Conservation (phyloP, 1,140 invertebrate genomes). For the Andrena cerasifolii region DNA sequence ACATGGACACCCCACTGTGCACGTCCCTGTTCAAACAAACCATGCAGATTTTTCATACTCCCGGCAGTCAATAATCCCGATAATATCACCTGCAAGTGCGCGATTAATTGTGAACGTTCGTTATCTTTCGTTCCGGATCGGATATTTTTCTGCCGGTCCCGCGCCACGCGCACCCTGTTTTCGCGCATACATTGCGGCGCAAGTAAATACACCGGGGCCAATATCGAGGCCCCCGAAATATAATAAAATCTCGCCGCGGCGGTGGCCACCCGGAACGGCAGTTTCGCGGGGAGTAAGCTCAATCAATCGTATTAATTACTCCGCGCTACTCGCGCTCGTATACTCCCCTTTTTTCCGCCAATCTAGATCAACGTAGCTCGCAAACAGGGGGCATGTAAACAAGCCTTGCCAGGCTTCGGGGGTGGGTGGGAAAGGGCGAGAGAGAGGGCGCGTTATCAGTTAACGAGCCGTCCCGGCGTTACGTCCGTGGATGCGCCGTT, state of each 20-base stretch:
- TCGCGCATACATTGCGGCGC: slow-evolving; percentile 5
- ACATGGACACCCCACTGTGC: neutral
- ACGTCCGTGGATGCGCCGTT: slow-evolving; percentile 22
- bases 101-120: slow-evolving; percentile 34
- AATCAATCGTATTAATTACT: slow-evolving; percentile 50
- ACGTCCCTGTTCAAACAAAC: slow-evolving; percentile 1
- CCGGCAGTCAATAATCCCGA: slow-evolving; percentile 18
- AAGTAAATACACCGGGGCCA: slow-evolving; percentile 7
- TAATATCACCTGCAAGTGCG: slow-evolving; percentile 28
- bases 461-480: slow-evolving; percentile 49
- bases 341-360: slow-evolving; percentile 14
- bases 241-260: slow-evolving; percentile 22
- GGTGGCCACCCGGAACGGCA: neutral
- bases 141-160: neutral
- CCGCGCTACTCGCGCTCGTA: neutral
- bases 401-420: slow-evolving; percentile 7
- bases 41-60: slow-evolving; percentile 27
- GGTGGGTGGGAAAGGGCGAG: neutral
- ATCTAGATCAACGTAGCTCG: slow-evolving; percentile 42
- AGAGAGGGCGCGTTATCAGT: slow-evolving; percentile 34
- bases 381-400: slow-evolving; percentile 27
- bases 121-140: slow-evolving; percentile 10
- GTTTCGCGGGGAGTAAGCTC: slow-evolving; percentile 3
- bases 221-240: slow-evolving; percentile 24
- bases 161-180: too few species aligned